Evolutionary conservation across 1,140 invertebrate species (phyloP), one percentile per base, ranked within the genome.

Genomic region (Lepidurus couesii): DNA sequence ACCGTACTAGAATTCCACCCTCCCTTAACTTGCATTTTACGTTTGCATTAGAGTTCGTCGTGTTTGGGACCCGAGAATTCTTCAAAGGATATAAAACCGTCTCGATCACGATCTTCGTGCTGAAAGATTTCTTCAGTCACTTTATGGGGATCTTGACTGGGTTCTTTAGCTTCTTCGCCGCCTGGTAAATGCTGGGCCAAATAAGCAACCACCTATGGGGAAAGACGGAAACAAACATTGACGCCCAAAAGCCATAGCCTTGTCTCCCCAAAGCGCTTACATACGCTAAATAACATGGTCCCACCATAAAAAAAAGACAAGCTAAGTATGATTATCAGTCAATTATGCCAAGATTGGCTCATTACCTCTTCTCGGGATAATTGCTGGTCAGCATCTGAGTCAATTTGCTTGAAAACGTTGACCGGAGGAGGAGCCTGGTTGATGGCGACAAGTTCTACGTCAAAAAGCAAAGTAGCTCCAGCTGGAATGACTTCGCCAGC

Each of bases 381-480:
- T 86, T 92, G 90, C 83, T 95, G 93, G 88, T 98, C 95, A 80
- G 90, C 88, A 85, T 98, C 91, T 74, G 88, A 87, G 84, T 98
- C 96, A 84, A 98, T 98, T 87, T 97, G 94, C 85, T 97, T 97
- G 88, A 98, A 98, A 21, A 98, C 94, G 84, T 98, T 98, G 76
- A 93, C 92, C 65, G 91, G 90, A 76, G 94, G 91, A 44, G 92
- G 91, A 0, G 93, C 90, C 82, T 96, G 93, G 74, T 94, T 92
- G 83, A 98, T 95, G 85, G 93, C 92, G 83, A 97, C 89, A 13
- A 97, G 88, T 84, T 98, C 96, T 74, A 96, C 95, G 75, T 98
- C 95, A 86, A 98, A 98, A 76, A 90, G 86, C 13, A 98, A 89
- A 47, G 93, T 95, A 34, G 95, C 93, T 84, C 92, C 90, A 16